Conservation (phyloP, 2,113 vertebrate genomes). For the Pterocles orientalis region DNA sequence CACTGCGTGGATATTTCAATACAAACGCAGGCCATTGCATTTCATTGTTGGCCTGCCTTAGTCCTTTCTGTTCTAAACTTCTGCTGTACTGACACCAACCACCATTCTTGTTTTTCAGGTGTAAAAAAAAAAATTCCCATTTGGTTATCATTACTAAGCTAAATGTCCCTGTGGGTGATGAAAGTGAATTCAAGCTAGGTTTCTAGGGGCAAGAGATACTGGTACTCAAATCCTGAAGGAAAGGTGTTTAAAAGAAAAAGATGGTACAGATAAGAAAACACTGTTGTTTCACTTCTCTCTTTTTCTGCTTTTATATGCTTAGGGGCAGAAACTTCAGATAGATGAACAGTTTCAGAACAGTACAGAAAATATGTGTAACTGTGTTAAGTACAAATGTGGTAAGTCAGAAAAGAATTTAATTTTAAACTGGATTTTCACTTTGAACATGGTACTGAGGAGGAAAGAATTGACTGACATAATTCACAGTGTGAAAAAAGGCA, state of each 20-base stretch:
- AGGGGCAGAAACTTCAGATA: slow-evolving; percentile 90
- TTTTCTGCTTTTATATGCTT: background rate
- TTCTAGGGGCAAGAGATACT: background rate
- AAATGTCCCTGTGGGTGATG: background rate
- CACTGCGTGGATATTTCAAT: background rate
- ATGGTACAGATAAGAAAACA: background rate
- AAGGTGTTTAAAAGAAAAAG: background rate
- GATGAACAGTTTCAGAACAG: slow-evolving; percentile 84
- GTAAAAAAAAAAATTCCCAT: background rate
- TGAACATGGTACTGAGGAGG: background rate
- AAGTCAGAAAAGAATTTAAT: slow-evolving; percentile 56
- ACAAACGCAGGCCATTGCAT: background rate
- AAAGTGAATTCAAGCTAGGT: background rate
- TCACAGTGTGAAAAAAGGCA: background rate
- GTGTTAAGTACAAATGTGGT: slow-evolving; percentile 90
- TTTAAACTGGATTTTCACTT: background rate
- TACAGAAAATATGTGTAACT: slow-evolving; percentile 86
- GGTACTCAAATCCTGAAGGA: background rate
- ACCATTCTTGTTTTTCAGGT: background rate
- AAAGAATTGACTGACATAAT: background rate
- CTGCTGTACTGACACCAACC: background rate
- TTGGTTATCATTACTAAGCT: background rate
- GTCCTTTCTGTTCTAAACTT: background rate
- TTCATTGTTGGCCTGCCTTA: background rate
- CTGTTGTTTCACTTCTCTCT: background rate